Base-by-base conservation (phyloP, 2,888 invertebrate genomes). In the Netelia melanura region DNA sequence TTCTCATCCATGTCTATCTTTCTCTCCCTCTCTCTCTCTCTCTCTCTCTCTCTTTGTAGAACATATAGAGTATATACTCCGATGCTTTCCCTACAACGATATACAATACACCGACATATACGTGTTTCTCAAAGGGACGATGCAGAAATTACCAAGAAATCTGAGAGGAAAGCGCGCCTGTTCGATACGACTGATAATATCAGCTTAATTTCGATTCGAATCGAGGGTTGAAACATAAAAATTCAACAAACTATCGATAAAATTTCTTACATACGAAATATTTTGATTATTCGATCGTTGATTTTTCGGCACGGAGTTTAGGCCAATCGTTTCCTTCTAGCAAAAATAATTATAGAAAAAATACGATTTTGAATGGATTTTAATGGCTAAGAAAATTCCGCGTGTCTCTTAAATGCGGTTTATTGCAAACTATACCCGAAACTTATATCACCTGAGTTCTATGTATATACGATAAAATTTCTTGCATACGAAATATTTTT, bases 1-100 rank as follows among this genome's bases (percentile, higher is more conserved):
- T 88, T 86, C 81, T 83, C 82, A 83, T 86, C 85, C 25, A 25
- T 54, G 62, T 72, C 52, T 74, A 70, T 80, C 61, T 68, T 61
- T 67, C 25, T 62, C 52, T 65, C 65, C 58, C 62, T n/a, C 44
- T 23, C n/a, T 52, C 56, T 43, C 25, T 17, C 62, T n/a, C 44
- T 23, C n/a, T 61, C 56, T n/a, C n/a, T 43, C 25, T 17, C 5
- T 44, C 17, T 48, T n/a, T 70, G 23, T 54, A 43, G 38, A 38
- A 38, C 6, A 38, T 30, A 38, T 38, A 38, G 38, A 38, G 38
- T 38, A 56, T 17, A 62, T 11, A 54, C 10, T 65, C 30, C n/a
- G 5, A 3, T 58, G 58, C 10, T 21, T n/a, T 58, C 10, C 21
- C 17, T 21, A 17, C 17, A 58, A 58, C 23, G 17, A 17, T 21